Conservation (phyloP, 1,140 invertebrate species). For the Adelges cooleyi region DNA sequence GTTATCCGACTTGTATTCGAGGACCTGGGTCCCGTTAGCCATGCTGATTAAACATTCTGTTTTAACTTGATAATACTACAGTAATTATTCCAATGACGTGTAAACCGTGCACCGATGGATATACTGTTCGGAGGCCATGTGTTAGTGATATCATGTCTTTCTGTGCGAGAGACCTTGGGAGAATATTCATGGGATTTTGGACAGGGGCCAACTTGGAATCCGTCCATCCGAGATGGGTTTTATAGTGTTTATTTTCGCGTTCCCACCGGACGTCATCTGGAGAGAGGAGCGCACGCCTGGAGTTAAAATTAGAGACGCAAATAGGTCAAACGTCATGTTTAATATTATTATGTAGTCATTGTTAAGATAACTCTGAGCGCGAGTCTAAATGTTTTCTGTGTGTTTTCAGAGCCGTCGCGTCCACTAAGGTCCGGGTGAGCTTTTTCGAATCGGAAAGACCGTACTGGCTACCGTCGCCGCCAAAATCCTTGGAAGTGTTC, state of each 20-base stretch:
- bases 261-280: constrained; percentile 25
- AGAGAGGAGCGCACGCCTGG: constrained; percentile 21
- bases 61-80: too few relatives aligned
- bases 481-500: constrained; percentile 40
- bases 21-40: too few relatives aligned
- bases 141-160: not conserved
- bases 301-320: constrained; percentile 27
- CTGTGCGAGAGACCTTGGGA: constrained; percentile 9
- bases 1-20: too few relatives aligned
- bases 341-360: not conserved
- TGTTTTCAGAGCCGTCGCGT: constrained; percentile 26
- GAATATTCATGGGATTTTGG: not conserved
- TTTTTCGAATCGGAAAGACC: constrained; percentile 67
- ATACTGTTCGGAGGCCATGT: not conserved
- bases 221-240: constrained; percentile 1
- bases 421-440: constrained; percentile 58
- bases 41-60: too few relatives aligned
- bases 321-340: constrained; percentile 25
- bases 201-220: not conserved
- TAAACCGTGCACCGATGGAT: too few relatives aligned
- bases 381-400: not conserved
- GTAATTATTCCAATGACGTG: too few relatives aligned
- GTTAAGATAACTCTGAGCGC: not conserved
- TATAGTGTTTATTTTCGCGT: constrained; percentile 18
- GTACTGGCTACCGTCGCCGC: constrained; percentile 54